phyloP scores from a whole-genome alignment of 2,888 invertebrate genomes.

The Clitarchus hookeri region DNA sequence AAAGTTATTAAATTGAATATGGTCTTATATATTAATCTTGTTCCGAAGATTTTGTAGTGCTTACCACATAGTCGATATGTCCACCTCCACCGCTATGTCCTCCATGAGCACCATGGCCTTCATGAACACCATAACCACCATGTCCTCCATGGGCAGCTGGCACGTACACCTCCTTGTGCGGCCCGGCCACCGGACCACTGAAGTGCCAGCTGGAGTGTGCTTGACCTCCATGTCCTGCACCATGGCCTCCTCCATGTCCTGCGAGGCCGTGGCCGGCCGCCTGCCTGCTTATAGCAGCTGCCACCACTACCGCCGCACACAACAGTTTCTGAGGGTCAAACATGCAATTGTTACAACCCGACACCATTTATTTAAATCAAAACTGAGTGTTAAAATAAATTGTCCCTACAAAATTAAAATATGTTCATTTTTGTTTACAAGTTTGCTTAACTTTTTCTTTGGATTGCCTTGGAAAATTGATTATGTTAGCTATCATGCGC shows the following conservation, averaged over 20 bases:
- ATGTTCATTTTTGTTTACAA: too few relatives aligned
- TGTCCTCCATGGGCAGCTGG: neutral
- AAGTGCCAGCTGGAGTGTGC: conserved; percentile 30
- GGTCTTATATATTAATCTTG: too few relatives aligned
- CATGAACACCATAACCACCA: neutral
- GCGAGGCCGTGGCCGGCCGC: neutral
- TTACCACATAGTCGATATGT: conserved; percentile 18
- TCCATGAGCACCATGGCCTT: neutral
- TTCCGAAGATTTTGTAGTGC: too few relatives aligned
- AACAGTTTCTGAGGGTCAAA: too few relatives aligned
- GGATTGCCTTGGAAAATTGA: too few relatives aligned
- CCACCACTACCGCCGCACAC: neutral
- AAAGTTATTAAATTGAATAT: too few relatives aligned
- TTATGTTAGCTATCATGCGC: too few relatives aligned
- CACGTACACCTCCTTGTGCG: conserved; percentile 6
- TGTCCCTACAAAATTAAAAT: too few relatives aligned
- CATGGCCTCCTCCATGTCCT: neutral
- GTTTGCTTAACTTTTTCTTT: too few relatives aligned
- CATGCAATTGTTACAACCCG: too few relatives aligned
- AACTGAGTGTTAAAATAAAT: too few relatives aligned
- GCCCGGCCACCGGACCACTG: conserved; percentile 32
- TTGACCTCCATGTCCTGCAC: conserved; percentile 7
- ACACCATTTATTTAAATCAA: too few relatives aligned
- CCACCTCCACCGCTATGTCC: neutral
- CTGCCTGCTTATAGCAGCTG: neutral